Evolutionary conservation across 1,140 invertebrate genomes (phyloP).

Genomic region (Drosophila navojoa): DNA sequence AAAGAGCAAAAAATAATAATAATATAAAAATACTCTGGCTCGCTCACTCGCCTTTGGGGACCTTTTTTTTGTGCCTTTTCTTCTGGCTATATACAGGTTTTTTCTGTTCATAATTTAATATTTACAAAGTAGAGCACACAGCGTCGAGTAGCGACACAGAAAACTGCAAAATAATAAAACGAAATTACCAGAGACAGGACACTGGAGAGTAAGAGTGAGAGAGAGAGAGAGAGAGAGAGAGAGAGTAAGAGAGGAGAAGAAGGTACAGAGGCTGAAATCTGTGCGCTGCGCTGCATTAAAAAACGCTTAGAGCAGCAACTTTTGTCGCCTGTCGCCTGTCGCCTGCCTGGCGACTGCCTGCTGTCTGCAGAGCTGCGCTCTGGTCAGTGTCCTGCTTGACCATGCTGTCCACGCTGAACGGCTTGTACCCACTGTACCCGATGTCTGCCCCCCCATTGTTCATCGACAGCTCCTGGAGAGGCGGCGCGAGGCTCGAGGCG

Average conservation of each 20-base stretch:
- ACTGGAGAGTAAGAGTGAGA: slow-evolving; percentile 6
- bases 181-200: slow-evolving; percentile 72
- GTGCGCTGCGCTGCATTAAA: slow-evolving; percentile 76
- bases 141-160: slow-evolving; percentile 33
- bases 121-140: slow-evolving; percentile 77
- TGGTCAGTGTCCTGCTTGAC: slow-evolving; percentile 29
- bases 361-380: neutral
- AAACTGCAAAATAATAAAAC: slow-evolving; percentile 82
- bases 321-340: slow-evolving; percentile 53
- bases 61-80: slow-evolving; percentile 33
- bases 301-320: slow-evolving; percentile 80
- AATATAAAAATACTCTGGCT: neutral
- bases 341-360: slow-evolving; percentile 56
- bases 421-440: no score
- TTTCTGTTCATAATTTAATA: slow-evolving; percentile 75
- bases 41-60: slow-evolving; percentile 54
- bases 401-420: neutral
- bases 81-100: slow-evolving; percentile 6
- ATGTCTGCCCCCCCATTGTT: slow-evolving; percentile 53
- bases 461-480: slow-evolving; percentile 70
- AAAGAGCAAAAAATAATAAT: neutral
- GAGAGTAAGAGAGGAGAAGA: neutral
- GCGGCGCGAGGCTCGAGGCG: slow-evolving; percentile 1
- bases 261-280: slow-evolving; percentile 38
- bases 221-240: neutral